A percentile compares a stretch with the other conserved stretches of the same genome.
phyloP scores from a whole-genome alignment of 2,888 invertebrate species.

The Pandemis corylana region DNA sequence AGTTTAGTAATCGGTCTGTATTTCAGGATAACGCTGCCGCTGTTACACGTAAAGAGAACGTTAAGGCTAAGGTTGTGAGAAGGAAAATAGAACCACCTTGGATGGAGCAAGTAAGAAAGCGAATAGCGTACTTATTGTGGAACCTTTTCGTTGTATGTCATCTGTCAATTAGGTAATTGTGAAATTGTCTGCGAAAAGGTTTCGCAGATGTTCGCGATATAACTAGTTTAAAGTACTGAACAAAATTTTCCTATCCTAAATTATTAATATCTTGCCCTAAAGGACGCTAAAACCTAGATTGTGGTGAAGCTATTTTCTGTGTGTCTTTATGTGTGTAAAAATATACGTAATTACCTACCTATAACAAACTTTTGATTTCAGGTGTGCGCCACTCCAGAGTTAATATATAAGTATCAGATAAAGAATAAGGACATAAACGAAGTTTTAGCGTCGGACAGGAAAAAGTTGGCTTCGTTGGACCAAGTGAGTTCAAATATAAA shows the following conservation, averaged over 20 bases:
- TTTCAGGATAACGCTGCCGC: neutral
- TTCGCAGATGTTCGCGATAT: too few relatives aligned
- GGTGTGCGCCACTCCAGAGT: conserved; percentile 86
- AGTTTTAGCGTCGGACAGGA: conserved; percentile 86
- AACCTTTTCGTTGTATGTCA: neutral
- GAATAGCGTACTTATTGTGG: neutral
- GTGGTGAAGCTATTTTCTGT: too few relatives aligned
- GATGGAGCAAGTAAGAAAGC: conserved; percentile 83
- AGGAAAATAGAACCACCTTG: conserved; percentile 86
- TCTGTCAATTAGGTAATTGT: neutral
- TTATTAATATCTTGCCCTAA: too few relatives aligned
- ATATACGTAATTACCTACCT: neutral
- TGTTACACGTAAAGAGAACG: conserved; percentile 10
- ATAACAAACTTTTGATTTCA: conserved; percentile 45
- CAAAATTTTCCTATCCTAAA: too few relatives aligned
- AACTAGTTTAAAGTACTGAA: too few relatives aligned
- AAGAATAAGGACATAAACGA: conserved; percentile 83
- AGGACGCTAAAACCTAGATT: too few relatives aligned
- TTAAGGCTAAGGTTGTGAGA: conserved; percentile 46
- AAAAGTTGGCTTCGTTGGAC: conserved; percentile 80
- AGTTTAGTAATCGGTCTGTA: neutral
- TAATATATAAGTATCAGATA: conserved; percentile 89
- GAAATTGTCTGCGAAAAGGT: too few relatives aligned
- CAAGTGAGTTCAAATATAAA: conserved; percentile 67
- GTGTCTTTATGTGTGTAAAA: too few relatives aligned